Evolutionary conservation across 1,140 invertebrate species (phyloP).

Genomic region (Cotesia glomerata): DNA sequence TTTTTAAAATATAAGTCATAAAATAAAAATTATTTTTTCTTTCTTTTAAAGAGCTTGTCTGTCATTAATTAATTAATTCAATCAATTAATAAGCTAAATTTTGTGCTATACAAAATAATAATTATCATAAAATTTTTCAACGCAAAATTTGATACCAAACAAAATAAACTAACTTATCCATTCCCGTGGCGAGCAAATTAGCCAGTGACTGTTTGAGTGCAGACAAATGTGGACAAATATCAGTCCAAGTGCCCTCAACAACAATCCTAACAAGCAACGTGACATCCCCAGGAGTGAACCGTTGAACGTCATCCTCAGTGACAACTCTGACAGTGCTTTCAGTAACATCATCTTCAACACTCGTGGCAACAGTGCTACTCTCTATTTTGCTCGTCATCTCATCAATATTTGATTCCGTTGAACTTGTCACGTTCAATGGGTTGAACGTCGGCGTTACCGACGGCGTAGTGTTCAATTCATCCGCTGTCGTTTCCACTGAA

Average conservation of each 20-base stretch:
- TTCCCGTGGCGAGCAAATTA: constrained; percentile 39
- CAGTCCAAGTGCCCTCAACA: constrained; percentile 44
- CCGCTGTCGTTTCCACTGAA: not conserved
- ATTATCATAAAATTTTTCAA: no score
- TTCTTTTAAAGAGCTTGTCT: not conserved
- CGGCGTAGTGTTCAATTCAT: not conserved
- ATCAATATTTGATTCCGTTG: not conserved
- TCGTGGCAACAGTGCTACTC: not conserved
- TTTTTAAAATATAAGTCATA: no score
- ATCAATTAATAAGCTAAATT: no score
- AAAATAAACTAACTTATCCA: constrained; percentile 46
- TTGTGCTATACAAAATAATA: no score
- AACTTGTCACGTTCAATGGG: not conserved
- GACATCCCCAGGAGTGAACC: constrained; percentile 37
- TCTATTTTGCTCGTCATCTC: not conserved
- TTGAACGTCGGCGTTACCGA: no score
- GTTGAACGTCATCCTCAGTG: constrained; percentile 13
- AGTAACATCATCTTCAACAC: constrained; percentile 1
- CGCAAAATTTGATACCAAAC: not conserved
- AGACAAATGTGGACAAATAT: constrained; percentile 47
- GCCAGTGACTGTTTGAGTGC: constrained; percentile 43
- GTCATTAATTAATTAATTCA: no score
- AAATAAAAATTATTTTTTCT: no score
- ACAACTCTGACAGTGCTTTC: not conserved
- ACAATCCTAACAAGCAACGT: constrained; percentile 49